phyloP scores from a whole-genome alignment of 2,888 invertebrate genomes.

The Standfussiana lucernea region DNA sequence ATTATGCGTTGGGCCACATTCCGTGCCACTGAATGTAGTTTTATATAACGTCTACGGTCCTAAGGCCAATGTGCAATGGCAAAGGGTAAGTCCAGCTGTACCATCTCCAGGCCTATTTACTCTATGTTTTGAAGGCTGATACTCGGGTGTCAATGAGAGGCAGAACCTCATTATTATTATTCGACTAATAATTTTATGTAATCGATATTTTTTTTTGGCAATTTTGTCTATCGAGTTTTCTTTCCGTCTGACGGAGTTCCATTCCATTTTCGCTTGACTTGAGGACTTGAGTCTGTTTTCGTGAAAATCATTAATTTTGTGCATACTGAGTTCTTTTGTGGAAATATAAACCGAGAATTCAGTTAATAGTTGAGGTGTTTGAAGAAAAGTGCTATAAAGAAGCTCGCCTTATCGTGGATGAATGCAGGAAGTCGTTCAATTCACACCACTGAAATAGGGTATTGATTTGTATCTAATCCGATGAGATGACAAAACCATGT shows the following conservation, averaged over 20 bases:
- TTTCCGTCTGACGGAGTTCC: conserved; percentile 38
- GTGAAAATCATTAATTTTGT: conserved; percentile 59
- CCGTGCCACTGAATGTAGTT: too few species aligned
- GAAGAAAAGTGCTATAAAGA: conserved; percentile 18
- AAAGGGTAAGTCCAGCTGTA: too few species aligned
- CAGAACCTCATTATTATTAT: not conserved
- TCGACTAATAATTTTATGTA: not conserved
- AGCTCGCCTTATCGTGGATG: conserved; percentile 24
- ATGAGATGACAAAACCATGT: conserved; percentile 80
- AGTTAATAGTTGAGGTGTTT: conserved; percentile 9
- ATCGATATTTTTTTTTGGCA: not conserved
- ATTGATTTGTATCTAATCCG: conserved; percentile 81
- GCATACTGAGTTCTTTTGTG: conserved; percentile 18
- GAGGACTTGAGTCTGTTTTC: conserved; percentile 50
- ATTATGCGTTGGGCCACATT: too few species aligned
- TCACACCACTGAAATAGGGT: conserved; percentile 72
- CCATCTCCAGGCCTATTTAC: not conserved
- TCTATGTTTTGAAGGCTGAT: not conserved
- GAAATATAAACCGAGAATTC: conserved; percentile 13
- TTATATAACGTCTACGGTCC: too few species aligned
- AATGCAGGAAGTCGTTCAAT: conserved; percentile 57
- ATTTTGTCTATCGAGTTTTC: not conserved
- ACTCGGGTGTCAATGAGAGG: not conserved
- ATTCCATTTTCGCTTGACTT: conserved; percentile 51
- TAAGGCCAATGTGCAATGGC: too few species aligned